phyloP scores from a whole-genome alignment of 2,797 vertebrate genomes.

The Tapera naevia region DNA sequence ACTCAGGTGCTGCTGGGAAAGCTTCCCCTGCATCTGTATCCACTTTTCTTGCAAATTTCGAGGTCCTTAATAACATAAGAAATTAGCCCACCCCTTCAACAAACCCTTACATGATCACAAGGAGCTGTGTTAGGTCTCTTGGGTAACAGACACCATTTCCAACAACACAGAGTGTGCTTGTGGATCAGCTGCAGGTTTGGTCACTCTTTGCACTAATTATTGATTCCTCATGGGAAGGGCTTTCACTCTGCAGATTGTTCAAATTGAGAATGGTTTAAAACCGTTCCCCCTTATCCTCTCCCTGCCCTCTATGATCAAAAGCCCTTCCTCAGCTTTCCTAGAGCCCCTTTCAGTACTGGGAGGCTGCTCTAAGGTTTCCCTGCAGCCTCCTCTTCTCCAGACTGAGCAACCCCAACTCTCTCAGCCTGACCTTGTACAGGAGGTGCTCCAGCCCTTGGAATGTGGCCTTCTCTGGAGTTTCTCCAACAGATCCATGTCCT shows the following conservation, averaged over 20 bases:
- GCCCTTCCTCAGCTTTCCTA: no score
- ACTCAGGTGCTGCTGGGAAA: not conserved
- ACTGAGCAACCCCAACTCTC: no score
- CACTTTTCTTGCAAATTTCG: not conserved
- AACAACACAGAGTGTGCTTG: rapidly evolving
- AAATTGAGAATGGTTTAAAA: not conserved
- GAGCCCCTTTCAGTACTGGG: no score
- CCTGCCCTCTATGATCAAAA: no score
- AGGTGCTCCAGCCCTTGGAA: no score
- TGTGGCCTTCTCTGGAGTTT: no score
- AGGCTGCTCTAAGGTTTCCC: no score
- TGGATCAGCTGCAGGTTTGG: not conserved
- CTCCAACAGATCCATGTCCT: no score
- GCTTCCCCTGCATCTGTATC: not conserved
- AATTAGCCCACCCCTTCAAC: not conserved
- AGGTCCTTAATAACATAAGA: not conserved
- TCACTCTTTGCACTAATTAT: not conserved
- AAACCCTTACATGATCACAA: not conserved
- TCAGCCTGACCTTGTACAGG: no score
- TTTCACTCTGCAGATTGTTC: not conserved
- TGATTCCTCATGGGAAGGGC: rapidly evolving
- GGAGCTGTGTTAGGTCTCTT: not conserved
- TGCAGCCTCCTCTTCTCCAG: no score
- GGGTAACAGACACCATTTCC: not conserved
- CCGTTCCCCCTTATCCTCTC: no score